These are phyloP conservation scores for Pseudomyrmex gracilis DNA, from an alignment of 1,140 invertebrate species.

Conservation along the genomic window DNA sequence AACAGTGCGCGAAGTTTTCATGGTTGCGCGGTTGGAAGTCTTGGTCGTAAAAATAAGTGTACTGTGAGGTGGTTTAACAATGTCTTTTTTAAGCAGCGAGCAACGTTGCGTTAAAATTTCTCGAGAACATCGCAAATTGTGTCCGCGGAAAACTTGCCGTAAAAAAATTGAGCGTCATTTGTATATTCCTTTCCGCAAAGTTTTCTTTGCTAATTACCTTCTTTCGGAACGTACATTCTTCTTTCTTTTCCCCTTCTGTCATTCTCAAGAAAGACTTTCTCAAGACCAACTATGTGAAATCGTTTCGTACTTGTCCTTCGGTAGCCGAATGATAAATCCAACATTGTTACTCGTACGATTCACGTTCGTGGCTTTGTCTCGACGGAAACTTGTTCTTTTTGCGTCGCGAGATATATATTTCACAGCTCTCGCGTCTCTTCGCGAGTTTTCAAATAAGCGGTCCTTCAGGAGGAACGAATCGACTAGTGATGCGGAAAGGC, in stretches of 20 bases:
- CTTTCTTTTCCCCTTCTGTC: neutral
- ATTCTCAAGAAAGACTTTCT: neutral
- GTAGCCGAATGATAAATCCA: constrained; percentile 11
- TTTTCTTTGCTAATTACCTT: constrained; percentile 22
- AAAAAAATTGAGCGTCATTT: constrained; percentile 21
- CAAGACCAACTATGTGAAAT: neutral
- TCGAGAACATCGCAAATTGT: constrained; percentile 22
- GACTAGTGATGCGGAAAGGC: constrained; percentile 50
- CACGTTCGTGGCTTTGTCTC: neutral
- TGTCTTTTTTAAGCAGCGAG: constrained; percentile 65
- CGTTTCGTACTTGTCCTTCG: neutral
- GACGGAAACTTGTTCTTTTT: constrained; percentile 21
- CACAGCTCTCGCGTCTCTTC: neutral
- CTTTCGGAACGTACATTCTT: neutral
- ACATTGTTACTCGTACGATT: constrained; percentile 24
- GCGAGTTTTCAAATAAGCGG: constrained; percentile 55
- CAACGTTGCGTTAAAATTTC: constrained; percentile 58
- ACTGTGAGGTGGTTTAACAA: constrained; percentile 65
- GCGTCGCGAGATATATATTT: neutral
- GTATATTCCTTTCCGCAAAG: neutral
- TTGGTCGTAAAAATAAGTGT: constrained; percentile 67
- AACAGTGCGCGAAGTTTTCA: constrained; percentile 63
- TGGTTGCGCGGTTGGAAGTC: constrained; percentile 30
- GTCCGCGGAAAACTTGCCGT: constrained; percentile 10
- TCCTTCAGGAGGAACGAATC: constrained; percentile 44